Conservation (phyloP, 2,797 vertebrate genomes). For the Syngnathus acus region DNA sequence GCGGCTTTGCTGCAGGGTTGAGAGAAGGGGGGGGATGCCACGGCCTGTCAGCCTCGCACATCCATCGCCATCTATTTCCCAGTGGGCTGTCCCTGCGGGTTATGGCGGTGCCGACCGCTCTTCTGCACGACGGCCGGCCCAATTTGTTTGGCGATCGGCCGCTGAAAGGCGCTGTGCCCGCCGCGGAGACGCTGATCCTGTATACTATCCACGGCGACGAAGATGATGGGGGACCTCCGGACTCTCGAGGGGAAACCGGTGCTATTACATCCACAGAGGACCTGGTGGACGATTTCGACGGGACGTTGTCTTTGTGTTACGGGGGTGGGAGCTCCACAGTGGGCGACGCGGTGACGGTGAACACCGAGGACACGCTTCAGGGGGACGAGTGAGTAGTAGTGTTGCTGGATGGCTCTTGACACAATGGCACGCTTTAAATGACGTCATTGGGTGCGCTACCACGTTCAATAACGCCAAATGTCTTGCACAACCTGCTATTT, state of each 20-base stretch:
- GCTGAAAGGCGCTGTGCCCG: slow-evolving; percentile 43
- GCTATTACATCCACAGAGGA: slow-evolving; percentile 56
- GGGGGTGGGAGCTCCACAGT: slow-evolving; percentile 55
- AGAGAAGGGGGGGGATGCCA: neutral
- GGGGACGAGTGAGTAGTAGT: slow-evolving; percentile 80
- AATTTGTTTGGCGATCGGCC: slow-evolving; percentile 31
- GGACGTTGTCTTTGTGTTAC: slow-evolving; percentile 79
- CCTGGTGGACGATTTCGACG: slow-evolving; percentile 60
- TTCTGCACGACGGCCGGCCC: slow-evolving; percentile 75
- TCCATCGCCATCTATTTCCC: neutral
- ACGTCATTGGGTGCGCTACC: neutral
- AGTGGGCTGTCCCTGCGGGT: slow-evolving; percentile 17
- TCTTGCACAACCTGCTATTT: neutral
- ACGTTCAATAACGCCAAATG: no score
- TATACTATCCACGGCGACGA: slow-evolving; percentile 18
- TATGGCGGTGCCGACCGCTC: slow-evolving; percentile 68
- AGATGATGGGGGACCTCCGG: slow-evolving; percentile 6
- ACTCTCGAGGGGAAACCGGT: slow-evolving; percentile 16
- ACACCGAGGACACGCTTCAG: slow-evolving; percentile 76
- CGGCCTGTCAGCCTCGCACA: neutral
- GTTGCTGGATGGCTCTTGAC: neutral
- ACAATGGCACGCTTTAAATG: no score
- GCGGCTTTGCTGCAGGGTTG: neutral
- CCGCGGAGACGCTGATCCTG: slow-evolving; percentile 14
- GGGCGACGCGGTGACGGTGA: slow-evolving; percentile 66